Evolutionary conservation across 1,140 invertebrate species (phyloP).

Genomic region (Anastrepha ludens): DNA sequence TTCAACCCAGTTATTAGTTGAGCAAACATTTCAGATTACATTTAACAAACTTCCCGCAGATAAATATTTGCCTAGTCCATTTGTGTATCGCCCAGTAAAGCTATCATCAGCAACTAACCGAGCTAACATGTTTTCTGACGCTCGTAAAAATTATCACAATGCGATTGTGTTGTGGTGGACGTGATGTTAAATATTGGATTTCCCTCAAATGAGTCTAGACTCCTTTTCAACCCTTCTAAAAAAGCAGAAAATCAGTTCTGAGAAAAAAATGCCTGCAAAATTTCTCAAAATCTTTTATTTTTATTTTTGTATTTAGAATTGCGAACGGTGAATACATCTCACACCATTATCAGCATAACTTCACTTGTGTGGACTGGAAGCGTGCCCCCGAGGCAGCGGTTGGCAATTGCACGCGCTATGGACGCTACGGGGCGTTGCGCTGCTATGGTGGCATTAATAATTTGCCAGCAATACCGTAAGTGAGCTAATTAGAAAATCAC

Average conservation of each 20-base stretch:
- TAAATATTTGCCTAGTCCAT: slow-evolving; percentile 13
- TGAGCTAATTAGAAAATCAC: not conserved
- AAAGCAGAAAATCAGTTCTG: not conserved
- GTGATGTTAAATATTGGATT: not conserved
- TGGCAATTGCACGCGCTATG: slow-evolving; percentile 65
- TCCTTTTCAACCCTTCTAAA: no score
- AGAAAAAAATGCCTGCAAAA: not conserved
- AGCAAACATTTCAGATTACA: slow-evolving; percentile 31
- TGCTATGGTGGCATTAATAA: slow-evolving; percentile 72
- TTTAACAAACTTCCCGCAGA: not conserved
- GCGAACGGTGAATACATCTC: slow-evolving; percentile 54
- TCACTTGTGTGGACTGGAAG: slow-evolving; percentile 66
- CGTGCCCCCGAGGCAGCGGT: slow-evolving; percentile 62
- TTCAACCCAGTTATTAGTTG: slow-evolving; percentile 41
- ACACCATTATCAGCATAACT: slow-evolving; percentile 56
- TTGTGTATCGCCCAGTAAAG: not conserved
- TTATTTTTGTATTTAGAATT: not conserved
- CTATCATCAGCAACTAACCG: not conserved
- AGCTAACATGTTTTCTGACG: not conserved
- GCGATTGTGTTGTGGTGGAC: not conserved
- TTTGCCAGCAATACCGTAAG: slow-evolving; percentile 61
- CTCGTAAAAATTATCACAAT: not conserved
- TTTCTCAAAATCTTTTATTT: not conserved
- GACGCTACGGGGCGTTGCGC: slow-evolving; percentile 61
- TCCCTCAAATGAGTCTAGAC: no score